Conservation (phyloP, 35 echinoderm and acorn worm species). For the Apostichopus californicus region DNA sequence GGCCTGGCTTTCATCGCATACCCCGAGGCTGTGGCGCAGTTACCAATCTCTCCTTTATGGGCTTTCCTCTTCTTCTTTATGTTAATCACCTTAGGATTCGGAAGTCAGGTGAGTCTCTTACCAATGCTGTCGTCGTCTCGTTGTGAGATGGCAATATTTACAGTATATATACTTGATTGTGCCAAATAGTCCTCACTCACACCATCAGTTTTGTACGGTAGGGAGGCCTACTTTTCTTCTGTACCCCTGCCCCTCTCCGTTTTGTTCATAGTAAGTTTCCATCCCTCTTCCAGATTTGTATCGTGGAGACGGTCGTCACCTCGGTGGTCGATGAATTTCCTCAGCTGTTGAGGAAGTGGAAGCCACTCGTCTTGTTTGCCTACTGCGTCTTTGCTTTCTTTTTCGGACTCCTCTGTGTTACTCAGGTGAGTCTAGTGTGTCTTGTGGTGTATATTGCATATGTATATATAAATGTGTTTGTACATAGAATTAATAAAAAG, state of each 20-base stretch:
- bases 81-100: constrained; percentile 82
- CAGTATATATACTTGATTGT: too few species aligned
- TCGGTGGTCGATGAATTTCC: constrained; percentile 86
- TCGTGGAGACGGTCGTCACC: constrained; percentile 92
- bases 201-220: too few species aligned
- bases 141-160: too few species aligned
- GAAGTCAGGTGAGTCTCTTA: constrained; percentile 62
- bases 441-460: too few species aligned
- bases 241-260: too few species aligned
- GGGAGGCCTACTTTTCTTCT: too few species aligned
- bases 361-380: constrained; percentile 57
- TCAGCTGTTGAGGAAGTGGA: constrained; percentile 59
- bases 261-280: background rate
- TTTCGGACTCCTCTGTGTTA: constrained; percentile 79
- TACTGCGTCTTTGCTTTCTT: constrained; percentile 74
- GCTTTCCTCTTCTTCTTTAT: constrained; percentile 93
- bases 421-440: constrained; percentile 63
- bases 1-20: constrained; percentile 86
- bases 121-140: background rate
- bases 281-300: constrained; percentile 62
- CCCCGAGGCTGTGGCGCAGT: constrained; percentile 75
- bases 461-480: too few species aligned
- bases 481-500: too few species aligned
- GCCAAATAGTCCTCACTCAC: too few species aligned
- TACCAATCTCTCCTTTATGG: constrained; percentile 81